Evolutionary conservation across 2,113 vertebrate species (phyloP).

Genomic region (Chelonoidis abingdonii): DNA sequence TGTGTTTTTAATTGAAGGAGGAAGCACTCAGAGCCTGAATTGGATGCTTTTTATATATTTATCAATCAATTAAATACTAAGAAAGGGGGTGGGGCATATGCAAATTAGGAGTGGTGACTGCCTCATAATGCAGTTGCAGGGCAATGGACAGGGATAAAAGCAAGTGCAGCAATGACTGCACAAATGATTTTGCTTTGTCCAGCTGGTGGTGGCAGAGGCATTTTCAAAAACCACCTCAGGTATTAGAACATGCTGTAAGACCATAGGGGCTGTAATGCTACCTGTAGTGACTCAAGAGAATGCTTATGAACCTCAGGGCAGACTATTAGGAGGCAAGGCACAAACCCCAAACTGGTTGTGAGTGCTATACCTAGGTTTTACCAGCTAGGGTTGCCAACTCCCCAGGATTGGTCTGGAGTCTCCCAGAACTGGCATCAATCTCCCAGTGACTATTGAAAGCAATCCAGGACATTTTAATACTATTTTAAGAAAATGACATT

Average conservation of each 20-base stretch:
- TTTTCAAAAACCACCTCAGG: neutral
- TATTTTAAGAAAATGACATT: no score
- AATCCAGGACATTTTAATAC: no score
- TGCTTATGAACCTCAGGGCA: neutral
- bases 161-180: neutral
- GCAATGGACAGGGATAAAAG: constrained; percentile 26
- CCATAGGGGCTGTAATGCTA: neutral
- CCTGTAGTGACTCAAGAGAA: neutral
- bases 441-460: no score
- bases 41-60: constrained; percentile 28
- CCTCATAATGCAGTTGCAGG: neutral
- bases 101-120: neutral
- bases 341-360: neutral
- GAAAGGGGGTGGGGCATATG: neutral
- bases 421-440: no score
- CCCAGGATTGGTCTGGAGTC: no score
- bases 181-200: neutral
- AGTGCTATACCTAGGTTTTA: neutral
- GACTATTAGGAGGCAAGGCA: neutral
- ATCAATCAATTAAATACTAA: constrained; percentile 31
- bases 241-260: neutral
- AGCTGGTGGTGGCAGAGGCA: neutral
- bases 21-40: neutral
- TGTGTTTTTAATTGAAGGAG: constrained; percentile 24
- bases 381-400: no score